phyloP scores from a whole-genome alignment of 2,888 invertebrate species.

The Euclidia mi region DNA sequence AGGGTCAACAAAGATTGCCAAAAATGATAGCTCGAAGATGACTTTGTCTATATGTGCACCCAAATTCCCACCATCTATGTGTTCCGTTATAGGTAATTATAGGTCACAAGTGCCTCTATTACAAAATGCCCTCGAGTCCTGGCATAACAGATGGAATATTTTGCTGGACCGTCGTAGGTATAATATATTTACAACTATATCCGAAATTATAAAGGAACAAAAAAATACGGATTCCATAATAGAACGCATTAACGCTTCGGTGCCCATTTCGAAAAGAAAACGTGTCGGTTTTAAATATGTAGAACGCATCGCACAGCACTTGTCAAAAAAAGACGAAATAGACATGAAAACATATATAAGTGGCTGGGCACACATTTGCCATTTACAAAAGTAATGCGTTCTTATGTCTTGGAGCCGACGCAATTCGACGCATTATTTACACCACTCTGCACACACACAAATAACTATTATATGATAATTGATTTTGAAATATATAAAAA shows the following conservation, averaged over 20 bases:
- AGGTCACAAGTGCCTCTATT: not conserved
- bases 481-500: too few relatives aligned
- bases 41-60: not conserved
- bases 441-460: too few relatives aligned
- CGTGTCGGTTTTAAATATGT: not conserved
- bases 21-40: slow-evolving; percentile 2
- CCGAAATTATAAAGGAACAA: too few relatives aligned
- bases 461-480: too few relatives aligned
- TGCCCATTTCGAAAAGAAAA: slow-evolving; percentile 14
- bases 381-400: too few relatives aligned
- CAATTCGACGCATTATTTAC: too few relatives aligned
- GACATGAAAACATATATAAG: too few relatives aligned
- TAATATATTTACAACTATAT: too few relatives aligned
- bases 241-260: slow-evolving; percentile 17
- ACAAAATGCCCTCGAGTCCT: slow-evolving; percentile 6
- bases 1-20: not conserved
- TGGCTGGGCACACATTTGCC: too few relatives aligned
- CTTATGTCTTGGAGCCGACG: too few relatives aligned
- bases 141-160: slow-evolving; percentile 6
- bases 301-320: not conserved
- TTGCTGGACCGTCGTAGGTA: not conserved
- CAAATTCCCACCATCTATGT: slow-evolving; percentile 6
- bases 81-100: not conserved
- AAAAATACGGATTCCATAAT: not conserved
- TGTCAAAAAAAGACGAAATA: too few relatives aligned